phyloP scores from a whole-genome alignment of 2,113 vertebrate species.

The Euleptes europaea region DNA sequence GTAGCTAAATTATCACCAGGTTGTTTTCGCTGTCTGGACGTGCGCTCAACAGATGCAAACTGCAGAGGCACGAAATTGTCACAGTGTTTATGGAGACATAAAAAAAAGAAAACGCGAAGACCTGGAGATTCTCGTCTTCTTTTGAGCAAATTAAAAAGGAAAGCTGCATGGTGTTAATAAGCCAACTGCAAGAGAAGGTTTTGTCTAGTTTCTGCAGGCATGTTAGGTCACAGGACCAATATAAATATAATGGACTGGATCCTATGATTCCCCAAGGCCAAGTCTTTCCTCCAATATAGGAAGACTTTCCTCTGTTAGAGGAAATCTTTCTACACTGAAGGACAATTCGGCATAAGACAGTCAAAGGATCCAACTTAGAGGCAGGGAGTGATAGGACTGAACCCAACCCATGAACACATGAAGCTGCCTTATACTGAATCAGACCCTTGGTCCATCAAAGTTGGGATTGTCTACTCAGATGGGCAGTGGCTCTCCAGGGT shows the following conservation, averaged over 20 bases:
- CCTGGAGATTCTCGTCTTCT: neutral
- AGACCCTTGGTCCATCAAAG: too few species aligned
- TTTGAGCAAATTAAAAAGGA: neutral
- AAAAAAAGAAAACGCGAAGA: neutral
- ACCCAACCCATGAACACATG: too few species aligned
- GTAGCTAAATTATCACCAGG: constrained; percentile 2
- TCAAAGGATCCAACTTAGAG: too few species aligned
- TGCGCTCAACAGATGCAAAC: neutral
- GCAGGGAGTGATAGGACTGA: too few species aligned
- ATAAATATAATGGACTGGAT: neutral
- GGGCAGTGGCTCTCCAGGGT: too few species aligned
- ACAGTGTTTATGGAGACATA: constrained; percentile 20
- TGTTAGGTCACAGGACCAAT: neutral
- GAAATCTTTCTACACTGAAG: too few species aligned
- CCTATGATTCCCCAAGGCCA: too few species aligned
- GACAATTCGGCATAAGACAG: too few species aligned
- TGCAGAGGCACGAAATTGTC: neutral
- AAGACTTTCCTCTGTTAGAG: too few species aligned
- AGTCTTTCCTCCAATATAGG: too few species aligned
- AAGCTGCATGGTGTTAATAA: neutral
- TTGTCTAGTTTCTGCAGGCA: neutral
- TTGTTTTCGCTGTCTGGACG: neutral
- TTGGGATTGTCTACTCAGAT: too few species aligned
- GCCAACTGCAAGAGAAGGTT: neutral
- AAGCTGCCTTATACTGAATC: too few species aligned